phyloP scores from a whole-genome alignment of 1,140 invertebrate species.

The Sinella curviseta region DNA sequence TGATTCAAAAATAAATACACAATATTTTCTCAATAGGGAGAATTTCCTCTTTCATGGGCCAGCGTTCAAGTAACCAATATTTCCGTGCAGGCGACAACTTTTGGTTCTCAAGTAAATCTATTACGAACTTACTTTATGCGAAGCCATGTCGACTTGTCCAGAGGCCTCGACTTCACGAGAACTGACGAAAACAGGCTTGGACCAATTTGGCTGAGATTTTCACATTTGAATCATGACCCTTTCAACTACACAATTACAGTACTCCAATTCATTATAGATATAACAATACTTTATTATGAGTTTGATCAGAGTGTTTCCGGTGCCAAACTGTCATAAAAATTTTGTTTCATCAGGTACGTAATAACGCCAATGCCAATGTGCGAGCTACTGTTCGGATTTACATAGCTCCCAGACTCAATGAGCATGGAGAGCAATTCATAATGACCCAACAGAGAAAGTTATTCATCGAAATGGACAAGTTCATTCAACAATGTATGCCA shows the following conservation, averaged over 20 bases:
- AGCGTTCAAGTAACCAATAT: not conserved
- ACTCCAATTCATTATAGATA: not conserved
- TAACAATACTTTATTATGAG: too few species aligned
- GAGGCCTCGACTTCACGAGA: conserved; percentile 69
- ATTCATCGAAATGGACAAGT: conserved; percentile 78
- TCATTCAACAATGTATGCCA: conserved; percentile 64
- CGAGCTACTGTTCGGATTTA: conserved; percentile 74
- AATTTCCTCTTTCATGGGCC: conserved; percentile 10
- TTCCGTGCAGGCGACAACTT: not conserved
- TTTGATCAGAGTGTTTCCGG: too few species aligned
- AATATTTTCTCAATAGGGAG: not conserved
- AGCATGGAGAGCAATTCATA: conserved; percentile 63
- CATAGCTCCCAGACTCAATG: conserved; percentile 69
- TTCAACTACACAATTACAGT: conserved; percentile 62
- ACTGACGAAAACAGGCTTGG: conserved; percentile 62
- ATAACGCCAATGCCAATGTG: conserved; percentile 59
- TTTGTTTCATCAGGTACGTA: conserved; percentile 60
- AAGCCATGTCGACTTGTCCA: conserved; percentile 69
- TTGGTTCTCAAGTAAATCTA: conserved; percentile 37
- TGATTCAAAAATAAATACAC: not conserved
- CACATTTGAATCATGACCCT: conserved; percentile 73
- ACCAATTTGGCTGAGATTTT: conserved; percentile 68
- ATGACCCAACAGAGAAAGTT: conserved; percentile 67
- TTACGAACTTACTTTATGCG: conserved; percentile 71
- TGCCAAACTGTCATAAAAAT: too few species aligned